Evolutionary conservation across 2,888 invertebrate species (phyloP), one percentile per base, ranked within the genome.

Genomic region (Polietes domitor): DNA sequence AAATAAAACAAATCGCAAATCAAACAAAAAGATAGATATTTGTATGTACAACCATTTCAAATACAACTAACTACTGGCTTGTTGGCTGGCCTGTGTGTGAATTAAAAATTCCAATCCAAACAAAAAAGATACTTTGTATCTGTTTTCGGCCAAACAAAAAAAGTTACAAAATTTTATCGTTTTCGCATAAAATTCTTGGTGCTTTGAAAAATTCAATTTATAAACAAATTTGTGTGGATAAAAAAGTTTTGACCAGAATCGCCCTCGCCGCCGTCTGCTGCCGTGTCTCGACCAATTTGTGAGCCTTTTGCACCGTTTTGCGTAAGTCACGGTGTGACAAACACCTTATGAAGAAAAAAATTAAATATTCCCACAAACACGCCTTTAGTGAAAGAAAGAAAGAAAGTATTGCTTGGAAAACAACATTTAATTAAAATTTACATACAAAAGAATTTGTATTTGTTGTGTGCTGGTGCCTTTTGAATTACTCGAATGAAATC

Each of bases 1-100:
- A n/a, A 61, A 41, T 58, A n/a, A 43, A 47, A 63, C 7, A 32
- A 50, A 71, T 53, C 17, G 50, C 32, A 55, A 65, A 63, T 65
- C 12, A 65, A 68, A 6, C 21, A 21, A 4, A 12, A 12, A 72
- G 15, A 53, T 53, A 50, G 28, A 19, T 12, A 58, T 17, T 47
- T n/a, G 2, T n/a, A n/a, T n/a, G n/a, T n/a, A n/a, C n/a, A n/a
- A n/a, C n/a, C n/a, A n/a, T n/a, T n/a, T n/a, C n/a, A n/a, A n/a
- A n/a, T n/a, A n/a, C n/a, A n/a, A n/a, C n/a, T n/a, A n/a, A n/a
- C n/a, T n/a, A n/a, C n/a, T n/a, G n/a, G n/a, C n/a, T n/a, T n/a
- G n/a, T n/a, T n/a, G 15, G 2, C 15, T 47, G 1, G 47, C n/a
- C 15, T n/a, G n/a, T 47, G 47, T 47, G 47, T 47, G 47, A 47